Evolutionary conservation across 2,888 invertebrate genomes (phyloP), one percentile per base, ranked within the genome.

Genomic region (Cheilosia impressa): DNA sequence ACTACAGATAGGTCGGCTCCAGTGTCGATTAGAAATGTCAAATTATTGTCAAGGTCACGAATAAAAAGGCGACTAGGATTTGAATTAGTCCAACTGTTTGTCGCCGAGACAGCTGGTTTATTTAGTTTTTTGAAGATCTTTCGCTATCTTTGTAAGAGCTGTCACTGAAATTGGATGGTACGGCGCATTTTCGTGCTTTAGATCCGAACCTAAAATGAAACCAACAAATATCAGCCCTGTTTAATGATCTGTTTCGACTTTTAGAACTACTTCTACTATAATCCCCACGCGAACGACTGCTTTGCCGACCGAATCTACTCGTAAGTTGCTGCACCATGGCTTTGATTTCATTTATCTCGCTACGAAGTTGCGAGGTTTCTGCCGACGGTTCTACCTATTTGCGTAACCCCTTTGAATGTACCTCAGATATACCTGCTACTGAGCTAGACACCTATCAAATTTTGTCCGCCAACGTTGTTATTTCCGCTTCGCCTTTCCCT

Each of bases 391-490:
- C 31, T 41, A 2, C 15, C 13, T 24, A n/a, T n/a, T 31, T 22
- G 22, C 7, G 62, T 10, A 5, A 19, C 27, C n/a, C 38, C 2
- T 15, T 17, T 1, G 58, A 43, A 6, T 60, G 45, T 13, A 63
- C 19, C 24, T 63, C 63, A 0, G 63, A 63, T 19, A 47, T 50
- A n/a, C 27, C 13, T 17, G 19, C 15, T 13, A 27, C 4, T 34
- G 17, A 19, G 15, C 13, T 15, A 9, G 43, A 62, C 38, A 43
- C 65, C 43, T 75, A 58, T 31, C 15, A 66, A 52, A 75, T 75
- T 13, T 66, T 76, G 5, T 76, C 76, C 2, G 76, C 76, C 5
- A 66, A 22, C 2, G 19, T 9, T 13, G 66, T 52, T 13, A 66
- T 10, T 10, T 65, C 57, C 2, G 15, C 17, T 31, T 31, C 31